Evolutionary conservation across 2,888 invertebrate species (phyloP).

Genomic region (Synergus umbraculus): DNA sequence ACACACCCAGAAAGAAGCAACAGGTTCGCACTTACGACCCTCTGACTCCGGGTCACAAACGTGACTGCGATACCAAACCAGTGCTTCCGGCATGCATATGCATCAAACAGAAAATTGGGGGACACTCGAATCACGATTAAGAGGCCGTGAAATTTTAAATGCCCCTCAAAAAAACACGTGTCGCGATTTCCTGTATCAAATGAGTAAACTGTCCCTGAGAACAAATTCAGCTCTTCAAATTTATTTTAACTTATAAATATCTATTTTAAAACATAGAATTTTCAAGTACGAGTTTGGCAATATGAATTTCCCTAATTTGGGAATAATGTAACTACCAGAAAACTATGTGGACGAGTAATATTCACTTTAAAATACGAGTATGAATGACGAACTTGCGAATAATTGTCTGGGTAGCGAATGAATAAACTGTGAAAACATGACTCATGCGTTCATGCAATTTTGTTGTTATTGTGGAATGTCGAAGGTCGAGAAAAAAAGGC

Average conservation of each 20-base stretch:
- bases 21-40: constrained; percentile 67
- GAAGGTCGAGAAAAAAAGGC: constrained; percentile 24
- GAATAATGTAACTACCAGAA: neutral
- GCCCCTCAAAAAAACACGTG: constrained; percentile 13
- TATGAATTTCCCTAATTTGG: neutral
- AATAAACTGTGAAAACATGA: constrained; percentile 38
- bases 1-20: constrained; percentile 62
- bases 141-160: constrained; percentile 38
- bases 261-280: too few species aligned
- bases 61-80: constrained; percentile 40
- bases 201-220: neutral
- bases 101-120: constrained; percentile 37
- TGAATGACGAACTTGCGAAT: constrained; percentile 5
- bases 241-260: neutral
- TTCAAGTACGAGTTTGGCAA: too few species aligned
- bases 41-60: constrained; percentile 27
- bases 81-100: constrained; percentile 40
- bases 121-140: constrained; percentile 32
- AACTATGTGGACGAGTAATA: neutral
- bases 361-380: neutral
- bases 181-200: constrained; percentile 18
- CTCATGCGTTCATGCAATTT: neutral
- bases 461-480: constrained; percentile 3
- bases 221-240: neutral
- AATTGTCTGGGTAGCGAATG: constrained; percentile 26